Evolutionary conservation across 2,888 invertebrate genomes (phyloP), one percentile per base, ranked within the genome.

Genomic region (Chorisops tibialis): DNA sequence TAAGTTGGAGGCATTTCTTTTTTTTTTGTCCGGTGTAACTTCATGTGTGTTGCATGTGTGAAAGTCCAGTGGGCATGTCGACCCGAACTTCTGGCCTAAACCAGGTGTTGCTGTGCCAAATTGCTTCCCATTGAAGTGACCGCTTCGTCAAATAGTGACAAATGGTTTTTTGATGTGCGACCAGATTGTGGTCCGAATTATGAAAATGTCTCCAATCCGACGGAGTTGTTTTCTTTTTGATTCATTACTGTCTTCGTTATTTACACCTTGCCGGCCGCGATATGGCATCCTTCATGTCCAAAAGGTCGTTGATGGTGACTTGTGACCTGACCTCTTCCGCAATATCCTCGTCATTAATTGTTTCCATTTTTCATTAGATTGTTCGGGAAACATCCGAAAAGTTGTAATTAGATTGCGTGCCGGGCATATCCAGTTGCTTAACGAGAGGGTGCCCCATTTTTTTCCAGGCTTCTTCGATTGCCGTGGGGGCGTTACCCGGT

Each of bases 321-420:
- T 41, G 41, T n/a, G 12, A 3, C 30, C 30, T 30, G 30, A 30
- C 30, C 30, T 30, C 30, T 2, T 30, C 30, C 30, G 30, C 2
- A 7, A 30, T 30, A 9, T 30, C 9, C 9, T 30, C 30, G 9
- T 30, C 30, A 30, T 30, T 30, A 7, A 30, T n/a, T n/a, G n/a
- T 30, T 30, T 2, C 9, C 30, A 30, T 9, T 30, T 30, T 30
- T 9, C 30, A 30, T 30, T 30, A 30, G 5, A 7, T 30, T 30
- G 30, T 30, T 30, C 9, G 7, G 30, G 30, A 30, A 1, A 7
- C 38, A 19, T 52, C 38, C 39, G 21, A 38, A 30, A 30, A 30
- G 30, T 30, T 30, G 30, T 39, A 52, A 52, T 52, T 52, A 21
- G 39, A 52, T 52, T 52, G 38, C 52, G 52, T 38, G 50, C 39